Conservation (phyloP, 2,888 invertebrate species). For the Aspidiotus destructor region DNA sequence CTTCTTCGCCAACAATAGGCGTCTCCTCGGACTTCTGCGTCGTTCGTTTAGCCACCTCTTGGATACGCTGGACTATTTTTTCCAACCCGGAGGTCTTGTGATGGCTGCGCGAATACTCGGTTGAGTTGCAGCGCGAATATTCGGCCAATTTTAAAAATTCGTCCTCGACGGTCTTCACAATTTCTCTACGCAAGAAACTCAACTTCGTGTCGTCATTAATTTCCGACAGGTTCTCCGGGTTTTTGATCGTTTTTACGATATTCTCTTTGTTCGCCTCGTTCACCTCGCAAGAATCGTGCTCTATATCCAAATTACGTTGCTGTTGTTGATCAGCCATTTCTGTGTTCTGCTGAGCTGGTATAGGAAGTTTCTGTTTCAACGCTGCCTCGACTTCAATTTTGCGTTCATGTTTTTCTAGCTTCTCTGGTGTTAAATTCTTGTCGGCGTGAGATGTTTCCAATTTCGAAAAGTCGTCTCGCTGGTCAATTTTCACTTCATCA, state of each 20-base stretch:
- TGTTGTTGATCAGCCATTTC: not conserved
- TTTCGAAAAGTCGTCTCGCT: not conserved
- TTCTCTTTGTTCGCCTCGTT: slow-evolving; percentile 30
- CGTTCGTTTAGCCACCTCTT: slow-evolving; percentile 13
- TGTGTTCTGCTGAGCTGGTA: slow-evolving; percentile 1
- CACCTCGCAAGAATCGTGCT: not conserved
- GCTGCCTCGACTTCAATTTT: slow-evolving; percentile 10
- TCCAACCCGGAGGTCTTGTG: slow-evolving; percentile 2
- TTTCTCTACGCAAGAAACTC: slow-evolving; percentile 19
- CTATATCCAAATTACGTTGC: not conserved
- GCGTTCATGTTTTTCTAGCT: not conserved
- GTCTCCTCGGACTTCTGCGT: slow-evolving; percentile 22
- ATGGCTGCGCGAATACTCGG: slow-evolving; percentile 22
- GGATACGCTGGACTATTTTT: slow-evolving; percentile 26
- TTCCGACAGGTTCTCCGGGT: slow-evolving; percentile 33
- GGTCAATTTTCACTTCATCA: not conserved
- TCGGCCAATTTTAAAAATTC: slow-evolving; percentile 17
- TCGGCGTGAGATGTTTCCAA: not conserved
- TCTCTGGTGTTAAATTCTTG: not conserved
- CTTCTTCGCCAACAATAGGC: not conserved
- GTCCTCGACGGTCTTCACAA: slow-evolving; percentile 10
- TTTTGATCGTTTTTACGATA: slow-evolving; percentile 32
- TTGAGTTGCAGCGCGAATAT: slow-evolving; percentile 8
- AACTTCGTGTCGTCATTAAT: slow-evolving; percentile 21
- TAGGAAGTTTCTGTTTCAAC: slow-evolving; percentile 19